Conservation (phyloP, 2,797 vertebrate species). For the Argyrosomus regius region DNA sequence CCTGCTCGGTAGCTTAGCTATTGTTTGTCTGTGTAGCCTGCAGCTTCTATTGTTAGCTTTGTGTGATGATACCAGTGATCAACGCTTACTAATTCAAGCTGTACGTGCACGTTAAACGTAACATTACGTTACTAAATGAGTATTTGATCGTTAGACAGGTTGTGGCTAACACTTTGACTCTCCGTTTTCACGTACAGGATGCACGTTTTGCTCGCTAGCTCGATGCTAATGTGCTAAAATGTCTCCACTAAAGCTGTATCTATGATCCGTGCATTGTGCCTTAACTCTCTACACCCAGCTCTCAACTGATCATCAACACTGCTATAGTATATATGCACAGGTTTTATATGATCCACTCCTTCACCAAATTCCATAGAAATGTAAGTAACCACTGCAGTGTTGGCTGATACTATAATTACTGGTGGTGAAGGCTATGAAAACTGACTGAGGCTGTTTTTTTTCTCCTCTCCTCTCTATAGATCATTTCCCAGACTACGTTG, state of each 20-base stretch:
- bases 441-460: not conserved
- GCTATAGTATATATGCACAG: constrained; percentile 99
- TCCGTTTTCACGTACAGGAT: not conserved
- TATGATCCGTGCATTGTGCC: constrained; percentile 3
- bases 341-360: constrained; percentile 99
- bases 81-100: fast-evolving
- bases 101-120: fast-evolving
- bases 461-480: constrained; percentile 75
- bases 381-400: constrained; percentile 87
- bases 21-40: constrained; percentile 58
- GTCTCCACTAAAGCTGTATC: not conserved
- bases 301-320: constrained; percentile 98
- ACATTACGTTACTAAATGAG: fast-evolving
- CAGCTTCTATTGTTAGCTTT: constrained; percentile 68
- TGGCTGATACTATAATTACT: not conserved
- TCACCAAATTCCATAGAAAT: constrained; percentile 97
- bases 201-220: constrained; percentile 47
- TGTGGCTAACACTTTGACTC: not conserved
- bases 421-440: not conserved
- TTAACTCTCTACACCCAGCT: constrained; percentile 84
- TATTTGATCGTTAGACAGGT: fast-evolving
- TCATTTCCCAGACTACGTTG: constrained; percentile 97
- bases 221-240: not conserved
- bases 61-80: not conserved
- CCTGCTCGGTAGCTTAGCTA: constrained; percentile 62